A percentile compares a stretch with the other conserved stretches of the same genome.
Evolutionary conservation across 2,888 invertebrate species (phyloP).

Genomic region (Aquatica leii): DNA sequence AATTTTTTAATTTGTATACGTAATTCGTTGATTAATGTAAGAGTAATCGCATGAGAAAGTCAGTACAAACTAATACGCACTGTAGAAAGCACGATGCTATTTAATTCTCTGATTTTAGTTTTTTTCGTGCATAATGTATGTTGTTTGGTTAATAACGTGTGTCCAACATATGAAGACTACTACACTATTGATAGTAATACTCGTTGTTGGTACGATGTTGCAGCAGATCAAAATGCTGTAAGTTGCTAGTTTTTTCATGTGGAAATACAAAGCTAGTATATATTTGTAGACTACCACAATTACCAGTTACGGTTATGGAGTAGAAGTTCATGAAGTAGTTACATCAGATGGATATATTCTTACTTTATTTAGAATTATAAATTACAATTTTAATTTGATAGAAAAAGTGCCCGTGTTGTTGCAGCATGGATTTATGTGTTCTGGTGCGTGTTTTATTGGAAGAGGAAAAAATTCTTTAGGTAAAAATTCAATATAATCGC

Average conservation of each 20-base stretch:
- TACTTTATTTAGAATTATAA: slow-evolving; percentile 60
- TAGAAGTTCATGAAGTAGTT: slow-evolving; percentile 58
- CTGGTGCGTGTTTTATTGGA: slow-evolving; percentile 52
- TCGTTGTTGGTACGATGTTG: slow-evolving; percentile 56
- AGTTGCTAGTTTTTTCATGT: slow-evolving; percentile 39
- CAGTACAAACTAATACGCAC: too few species aligned
- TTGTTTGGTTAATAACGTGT: slow-evolving; percentile 51
- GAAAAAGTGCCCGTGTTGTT: slow-evolving; percentile 52
- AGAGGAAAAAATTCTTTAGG: slow-evolving; percentile 55
- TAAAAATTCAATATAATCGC: too few species aligned
- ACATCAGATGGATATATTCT: slow-evolving; percentile 63
- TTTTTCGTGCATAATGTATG: too few species aligned
- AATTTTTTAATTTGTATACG: too few species aligned
- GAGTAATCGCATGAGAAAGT: too few species aligned
- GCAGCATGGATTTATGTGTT: slow-evolving; percentile 54
- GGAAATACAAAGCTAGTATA: background rate
- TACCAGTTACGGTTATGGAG: too few species aligned
- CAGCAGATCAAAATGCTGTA: slow-evolving; percentile 53
- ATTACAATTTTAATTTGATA: slow-evolving; percentile 43
- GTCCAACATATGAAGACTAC: slow-evolving; percentile 56
- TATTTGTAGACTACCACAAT: background rate
- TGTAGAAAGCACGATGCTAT: too few species aligned
- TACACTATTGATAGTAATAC: slow-evolving; percentile 52
- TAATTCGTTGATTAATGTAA: too few species aligned
- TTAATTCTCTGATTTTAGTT: too few species aligned